Evolutionary conservation across 2,797 vertebrate species (phyloP), one percentile per base, ranked within the genome.

Genomic region (Pseudochirops corinnae): DNA sequence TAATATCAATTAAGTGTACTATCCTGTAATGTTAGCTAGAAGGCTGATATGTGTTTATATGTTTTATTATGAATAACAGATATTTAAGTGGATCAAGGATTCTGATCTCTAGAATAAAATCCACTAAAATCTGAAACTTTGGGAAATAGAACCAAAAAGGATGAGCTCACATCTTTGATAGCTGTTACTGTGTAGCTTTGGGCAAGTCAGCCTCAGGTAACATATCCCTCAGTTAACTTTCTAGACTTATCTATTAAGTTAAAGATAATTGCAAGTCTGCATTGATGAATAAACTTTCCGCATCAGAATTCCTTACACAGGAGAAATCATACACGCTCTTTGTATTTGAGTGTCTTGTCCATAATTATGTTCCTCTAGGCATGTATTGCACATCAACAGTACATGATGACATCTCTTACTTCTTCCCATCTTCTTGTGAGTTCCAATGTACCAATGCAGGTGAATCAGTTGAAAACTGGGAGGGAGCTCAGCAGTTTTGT

Each of bases 51-150:
- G 6, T 94, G 53, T 92, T 29, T 96, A 92, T 82, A 2, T 56
- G 21, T 82, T 55, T 96, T 95, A 82, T 91, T 93, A 26, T 94
- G 26, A 55, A 95, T 93, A 94, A 60, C 26, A 2, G 28, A 55
- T 5, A 93, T 92, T 93, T 90, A 95, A 52, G 91, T 74, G 39
- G 67, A 21, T 94, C 60, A 96, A 94, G 93, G 90, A 91, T 93
- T 55, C 95, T 95, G 14, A 58, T 82, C n/a, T 94, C 82, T 74
- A 94, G 39, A 91, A 95, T 94, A 95, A 53, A 94, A 46, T 31
- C 91, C 55, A 55, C 90, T 91, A 94, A 93, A 90, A 91, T 52
- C 62, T 92, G 52, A 94, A 56, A 24, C 6, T 55, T 90, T 9
- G 56, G 93, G 67, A 95, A 90, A 91, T 7, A 93, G 39, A 39